phyloP scores from a whole-genome alignment of 2,113 vertebrate genomes.

The Balaeniceps rex region DNA sequence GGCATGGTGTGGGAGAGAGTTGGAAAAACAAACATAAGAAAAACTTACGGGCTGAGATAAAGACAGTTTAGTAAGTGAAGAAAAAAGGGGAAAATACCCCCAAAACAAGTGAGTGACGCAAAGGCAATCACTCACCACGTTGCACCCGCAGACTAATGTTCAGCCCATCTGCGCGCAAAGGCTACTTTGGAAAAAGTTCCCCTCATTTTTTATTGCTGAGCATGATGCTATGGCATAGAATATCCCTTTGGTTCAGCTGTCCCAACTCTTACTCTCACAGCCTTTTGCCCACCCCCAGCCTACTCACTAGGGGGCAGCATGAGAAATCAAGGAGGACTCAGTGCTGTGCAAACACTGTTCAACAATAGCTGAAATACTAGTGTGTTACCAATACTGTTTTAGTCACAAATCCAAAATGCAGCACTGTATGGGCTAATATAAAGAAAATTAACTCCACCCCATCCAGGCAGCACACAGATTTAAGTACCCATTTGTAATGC shows the following conservation, averaged over 20 bases:
- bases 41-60: not conserved
- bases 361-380: not conserved
- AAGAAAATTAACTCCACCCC: not conserved
- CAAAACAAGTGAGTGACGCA: not conserved
- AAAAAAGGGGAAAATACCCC: not conserved
- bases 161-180: fast-evolving
- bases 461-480: not conserved
- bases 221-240: not conserved
- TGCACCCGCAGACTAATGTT: not conserved
- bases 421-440: not conserved
- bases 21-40: not conserved
- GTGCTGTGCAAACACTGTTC: not conserved
- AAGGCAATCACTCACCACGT: not conserved
- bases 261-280: not conserved
- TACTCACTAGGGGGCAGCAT: fast-evolving
- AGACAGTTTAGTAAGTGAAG: not conserved
- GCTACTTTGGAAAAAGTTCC: not conserved
- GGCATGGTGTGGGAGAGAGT: fast-evolving
- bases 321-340: not conserved
- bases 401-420: not conserved
- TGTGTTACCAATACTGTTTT: not conserved
- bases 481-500: not conserved
- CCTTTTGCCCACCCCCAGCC: fast-evolving
- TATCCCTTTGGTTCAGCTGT: not conserved
- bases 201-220: not conserved